Percentiles rank a stretch among this genome's conserved stretches.
phyloP scores from a whole-genome alignment of 2,797 vertebrate species.

The Chelidonichthys spinosus region DNA sequence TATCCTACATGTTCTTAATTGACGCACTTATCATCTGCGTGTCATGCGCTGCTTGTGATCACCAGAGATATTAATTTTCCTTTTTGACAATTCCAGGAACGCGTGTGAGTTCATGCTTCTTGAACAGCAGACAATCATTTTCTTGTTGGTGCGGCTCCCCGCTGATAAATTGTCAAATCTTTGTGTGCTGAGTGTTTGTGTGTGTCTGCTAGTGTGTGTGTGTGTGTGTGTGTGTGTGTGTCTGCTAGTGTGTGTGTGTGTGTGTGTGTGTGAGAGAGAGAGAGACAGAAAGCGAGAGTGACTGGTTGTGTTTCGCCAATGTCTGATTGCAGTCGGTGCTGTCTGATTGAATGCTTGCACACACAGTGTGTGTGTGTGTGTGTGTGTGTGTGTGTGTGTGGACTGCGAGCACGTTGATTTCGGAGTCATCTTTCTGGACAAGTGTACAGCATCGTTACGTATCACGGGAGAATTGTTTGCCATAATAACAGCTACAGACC shows the following conservation, averaged over 20 bases:
- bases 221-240: neutral
- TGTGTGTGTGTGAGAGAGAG: neutral
- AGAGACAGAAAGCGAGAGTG: neutral
- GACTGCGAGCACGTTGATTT: slow-evolving; percentile 33
- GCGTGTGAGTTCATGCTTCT: slow-evolving; percentile 27
- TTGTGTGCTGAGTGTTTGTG: neutral
- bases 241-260: too few species aligned
- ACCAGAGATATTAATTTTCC: slow-evolving; percentile 40
- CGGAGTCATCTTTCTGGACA: slow-evolving; percentile 11
- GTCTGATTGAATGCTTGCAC: slow-evolving; percentile 50
- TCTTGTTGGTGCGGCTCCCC: slow-evolving; percentile 24
- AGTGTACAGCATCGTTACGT: neutral
- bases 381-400: slow-evolving; percentile 29
- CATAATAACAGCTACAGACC: neutral
- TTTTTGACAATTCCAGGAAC: slow-evolving; percentile 53
- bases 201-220: neutral
- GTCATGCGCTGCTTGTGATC: slow-evolving; percentile 17
- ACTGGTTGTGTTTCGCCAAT: slow-evolving; percentile 22
- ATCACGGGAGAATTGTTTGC: neutral
- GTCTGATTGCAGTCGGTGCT: slow-evolving; percentile 37
- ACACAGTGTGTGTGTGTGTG: neutral
- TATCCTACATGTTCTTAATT: neutral
- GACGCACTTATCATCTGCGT: slow-evolving; percentile 10
- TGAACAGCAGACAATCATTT: slow-evolving; percentile 34
- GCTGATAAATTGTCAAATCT: slow-evolving; percentile 38